Evolutionary conservation across 2,113 vertebrate genomes (phyloP), one percentile per base, ranked within the genome.

Genomic region (Oreochromis spilurus): DNA sequence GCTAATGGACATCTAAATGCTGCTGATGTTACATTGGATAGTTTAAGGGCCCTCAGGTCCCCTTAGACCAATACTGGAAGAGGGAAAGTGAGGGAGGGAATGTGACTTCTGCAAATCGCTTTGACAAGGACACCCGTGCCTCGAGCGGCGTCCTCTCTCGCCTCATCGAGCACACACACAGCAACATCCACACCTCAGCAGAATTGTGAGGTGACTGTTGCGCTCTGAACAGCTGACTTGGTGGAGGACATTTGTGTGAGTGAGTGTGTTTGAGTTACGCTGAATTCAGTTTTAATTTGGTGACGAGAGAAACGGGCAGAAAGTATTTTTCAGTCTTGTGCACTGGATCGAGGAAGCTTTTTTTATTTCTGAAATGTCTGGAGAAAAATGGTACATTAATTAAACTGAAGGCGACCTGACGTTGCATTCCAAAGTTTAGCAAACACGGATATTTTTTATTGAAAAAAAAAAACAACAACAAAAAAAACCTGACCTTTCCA

Each of bases 41-140:
- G 90, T 94, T 93, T 93, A 93, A 95, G 92, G 89, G 91, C 93
- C 92, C 93, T 87, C 86, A 26, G 92, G 91, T 95, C 95, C 93
- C 91, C 87, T 88, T 90, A 89, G 94, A 93, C 93, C 93, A 91
- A 94, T 94, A 96, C 85, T 91, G 86, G 87, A 89, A 58, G 87
- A 79, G 83, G 55, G 52, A 81, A 92, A 91, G 89, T 84, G 93
- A 89, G 89, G 83, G 89, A 85, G 90, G 43, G 92, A 92, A 93
- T 92, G 91, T 94, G 93, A 95, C 93, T 95, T 92, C 88, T 91
- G 91, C 90, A 95, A 95, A 96, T 96, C 92, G 93, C 91, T 95
- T 91, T 95, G 96, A 95, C 95, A 96, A 96, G 95, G 95, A 96
- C 95, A 95, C 93, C 92, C 91, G 57, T 58, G 92, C 94, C 94